phyloP scores from a whole-genome alignment of 2,113 vertebrate species.

The Albula goreensis region DNA sequence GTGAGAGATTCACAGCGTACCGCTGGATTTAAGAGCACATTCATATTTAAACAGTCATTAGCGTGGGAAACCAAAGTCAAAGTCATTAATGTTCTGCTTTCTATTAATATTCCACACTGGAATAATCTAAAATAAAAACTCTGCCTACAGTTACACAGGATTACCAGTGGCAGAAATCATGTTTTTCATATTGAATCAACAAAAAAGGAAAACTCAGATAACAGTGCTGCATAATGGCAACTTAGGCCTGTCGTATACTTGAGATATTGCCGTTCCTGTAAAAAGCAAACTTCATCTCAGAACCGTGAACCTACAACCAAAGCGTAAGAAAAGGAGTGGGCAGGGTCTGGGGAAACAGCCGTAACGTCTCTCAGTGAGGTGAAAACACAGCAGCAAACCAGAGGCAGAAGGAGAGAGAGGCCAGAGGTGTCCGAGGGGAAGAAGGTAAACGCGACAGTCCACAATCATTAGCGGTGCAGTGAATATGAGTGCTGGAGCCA shows the following conservation, averaged over 20 bases:
- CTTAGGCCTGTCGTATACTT: neutral
- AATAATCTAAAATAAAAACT: neutral
- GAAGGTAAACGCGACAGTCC: constrained; percentile 70
- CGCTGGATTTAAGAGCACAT: neutral
- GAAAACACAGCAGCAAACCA: constrained; percentile 49
- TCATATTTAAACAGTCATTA: neutral
- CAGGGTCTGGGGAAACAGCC: constrained; percentile 8
- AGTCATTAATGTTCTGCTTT: neutral
- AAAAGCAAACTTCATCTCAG: neutral
- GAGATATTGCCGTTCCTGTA: neutral
- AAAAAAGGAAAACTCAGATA: neutral
- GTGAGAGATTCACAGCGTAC: neutral
- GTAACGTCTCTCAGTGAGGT: constrained; percentile 44
- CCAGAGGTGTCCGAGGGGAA: constrained; percentile 67
- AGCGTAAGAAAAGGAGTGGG: neutral
- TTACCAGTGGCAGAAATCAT: neutral
- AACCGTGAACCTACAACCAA: neutral
- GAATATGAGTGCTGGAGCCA: constrained; percentile 77
- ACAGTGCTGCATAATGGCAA: neutral
- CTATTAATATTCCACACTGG: neutral
- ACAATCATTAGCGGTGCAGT: constrained; percentile 65
- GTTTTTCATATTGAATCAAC: neutral
- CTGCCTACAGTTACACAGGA: neutral
- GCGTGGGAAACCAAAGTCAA: neutral
- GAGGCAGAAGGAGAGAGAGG: constrained; percentile 62